phyloP scores from a whole-genome alignment of 2,888 invertebrate genomes.

The Erpobdella octoculata region DNA sequence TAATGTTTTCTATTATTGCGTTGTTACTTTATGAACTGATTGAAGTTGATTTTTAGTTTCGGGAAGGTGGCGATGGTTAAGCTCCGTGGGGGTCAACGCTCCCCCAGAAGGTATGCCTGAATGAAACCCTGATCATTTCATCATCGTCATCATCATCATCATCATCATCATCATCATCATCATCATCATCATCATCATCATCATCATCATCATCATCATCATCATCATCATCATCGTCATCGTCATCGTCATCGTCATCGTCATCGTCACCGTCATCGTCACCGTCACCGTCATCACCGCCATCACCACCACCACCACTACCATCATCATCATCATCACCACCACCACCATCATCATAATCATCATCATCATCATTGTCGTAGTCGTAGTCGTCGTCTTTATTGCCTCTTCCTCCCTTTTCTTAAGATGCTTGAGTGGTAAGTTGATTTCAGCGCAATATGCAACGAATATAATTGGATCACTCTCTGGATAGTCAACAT shows the following conservation, averaged over 20 bases:
- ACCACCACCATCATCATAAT: constrained; percentile 3
- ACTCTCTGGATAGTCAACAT: too few relatives aligned
- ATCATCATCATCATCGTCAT: constrained; percentile 2
- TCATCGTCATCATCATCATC: constrained; percentile 15
- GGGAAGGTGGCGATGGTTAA: too few relatives aligned
- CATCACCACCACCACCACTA: not conserved
- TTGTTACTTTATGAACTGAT: too few relatives aligned
- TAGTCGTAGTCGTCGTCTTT: not conserved
- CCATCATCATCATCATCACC: not conserved
- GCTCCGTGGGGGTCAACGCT: too few relatives aligned
- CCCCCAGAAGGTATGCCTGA: too few relatives aligned
- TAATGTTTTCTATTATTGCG: too few relatives aligned
- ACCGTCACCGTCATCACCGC: not conserved
- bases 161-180: not conserved
- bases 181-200: not conserved
- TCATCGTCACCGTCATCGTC: not conserved
- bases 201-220: not conserved
- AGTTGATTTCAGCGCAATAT: too few relatives aligned
- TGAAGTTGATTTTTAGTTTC: too few relatives aligned
- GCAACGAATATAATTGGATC: too few relatives aligned
- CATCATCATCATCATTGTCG: constrained; percentile 10
- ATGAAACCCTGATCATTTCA: too few relatives aligned
- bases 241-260: not conserved
- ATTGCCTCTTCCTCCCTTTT: too few relatives aligned
- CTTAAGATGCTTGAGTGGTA: too few relatives aligned